A percentile compares a stretch with the other conserved stretches of the same genome.
Evolutionary conservation across 2,888 invertebrate species (phyloP).

Genomic region (Melipona bicolor): DNA sequence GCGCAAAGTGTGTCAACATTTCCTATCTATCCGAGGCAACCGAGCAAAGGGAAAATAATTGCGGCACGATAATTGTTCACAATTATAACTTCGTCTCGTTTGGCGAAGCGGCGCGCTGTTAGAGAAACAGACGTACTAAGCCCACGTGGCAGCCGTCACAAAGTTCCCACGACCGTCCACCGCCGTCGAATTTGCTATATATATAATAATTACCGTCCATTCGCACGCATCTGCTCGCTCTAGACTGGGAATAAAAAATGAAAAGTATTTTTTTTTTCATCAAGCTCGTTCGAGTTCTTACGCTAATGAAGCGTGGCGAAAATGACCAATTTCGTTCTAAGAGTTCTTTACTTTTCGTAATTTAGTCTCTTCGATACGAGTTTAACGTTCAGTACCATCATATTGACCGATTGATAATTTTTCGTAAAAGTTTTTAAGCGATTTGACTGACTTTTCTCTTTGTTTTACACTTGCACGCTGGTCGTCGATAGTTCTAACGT

Average conservation of each 20-base stretch:
- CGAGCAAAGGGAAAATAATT: slow-evolving; percentile 27
- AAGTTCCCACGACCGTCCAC: slow-evolving; percentile 11
- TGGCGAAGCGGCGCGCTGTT: background rate
- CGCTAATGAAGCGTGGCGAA: slow-evolving; percentile 44
- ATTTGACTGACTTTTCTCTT: too few relatives aligned
- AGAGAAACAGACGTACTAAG: background rate
- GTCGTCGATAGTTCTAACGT: too few relatives aligned
- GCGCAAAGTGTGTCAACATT: slow-evolving; percentile 22
- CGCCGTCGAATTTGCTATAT: slow-evolving; percentile 10
- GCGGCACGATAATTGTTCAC: slow-evolving; percentile 32
- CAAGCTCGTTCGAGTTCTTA: slow-evolving; percentile 2
- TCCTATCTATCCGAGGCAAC: slow-evolving; percentile 3
- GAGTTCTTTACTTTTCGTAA: too few relatives aligned
- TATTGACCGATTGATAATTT: too few relatives aligned
- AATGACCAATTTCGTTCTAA: too few relatives aligned
- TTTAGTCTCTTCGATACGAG: too few relatives aligned
- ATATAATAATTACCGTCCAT: background rate
- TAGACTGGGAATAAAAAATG: background rate
- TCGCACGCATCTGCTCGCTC: background rate
- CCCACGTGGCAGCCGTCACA: background rate
- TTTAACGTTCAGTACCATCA: too few relatives aligned
- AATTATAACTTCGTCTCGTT: slow-evolving; percentile 39
- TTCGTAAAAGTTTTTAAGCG: too few relatives aligned
- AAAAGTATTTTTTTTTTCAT: slow-evolving; percentile 21
- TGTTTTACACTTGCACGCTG: too few relatives aligned